A percentile compares a stretch with the other conserved stretches of the same genome.
phyloP scores from a whole-genome alignment of 2,888 invertebrate genomes.

The Eumerus sabulonum region DNA sequence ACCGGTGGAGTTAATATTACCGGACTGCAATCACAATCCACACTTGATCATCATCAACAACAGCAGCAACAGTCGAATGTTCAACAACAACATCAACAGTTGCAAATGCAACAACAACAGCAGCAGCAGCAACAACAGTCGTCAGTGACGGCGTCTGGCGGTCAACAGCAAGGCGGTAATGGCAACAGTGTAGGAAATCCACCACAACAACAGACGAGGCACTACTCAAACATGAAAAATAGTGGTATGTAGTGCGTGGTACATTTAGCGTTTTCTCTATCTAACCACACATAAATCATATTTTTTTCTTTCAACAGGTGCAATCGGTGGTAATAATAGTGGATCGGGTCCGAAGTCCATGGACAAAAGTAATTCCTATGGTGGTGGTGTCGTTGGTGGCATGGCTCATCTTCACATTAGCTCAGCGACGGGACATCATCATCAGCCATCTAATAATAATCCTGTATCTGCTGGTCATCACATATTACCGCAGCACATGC shows the following conservation, averaged over 20 bases:
- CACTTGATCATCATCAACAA: constrained; percentile 74
- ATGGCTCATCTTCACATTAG: constrained; percentile 74
- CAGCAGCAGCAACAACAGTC: constrained; percentile 72
- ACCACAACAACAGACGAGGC: constrained; percentile 62
- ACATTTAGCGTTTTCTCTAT: constrained; percentile 18
- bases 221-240: constrained; percentile 61
- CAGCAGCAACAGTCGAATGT: constrained; percentile 67
- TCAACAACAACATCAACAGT: constrained; percentile 73
- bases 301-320: no score
- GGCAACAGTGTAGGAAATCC: constrained; percentile 67
- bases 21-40: constrained; percentile 69
- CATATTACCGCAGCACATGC: constrained; percentile 71
- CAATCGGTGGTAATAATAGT: constrained; percentile 46
- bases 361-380: constrained; percentile 74
- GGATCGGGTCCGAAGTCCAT: constrained; percentile 68
- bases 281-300: no score
- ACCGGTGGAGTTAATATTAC: constrained; percentile 41
- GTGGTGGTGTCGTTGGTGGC: constrained; percentile 70
- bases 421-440: constrained; percentile 73
- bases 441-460: constrained; percentile 61
- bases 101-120: constrained; percentile 72
- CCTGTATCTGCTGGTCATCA: constrained; percentile 67
- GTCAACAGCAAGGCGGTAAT: constrained; percentile 70
- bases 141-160: constrained; percentile 48
- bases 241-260: constrained; percentile 67